phyloP scores from a whole-genome alignment of 1,140 invertebrate species.

The Penaeus indicus region DNA sequence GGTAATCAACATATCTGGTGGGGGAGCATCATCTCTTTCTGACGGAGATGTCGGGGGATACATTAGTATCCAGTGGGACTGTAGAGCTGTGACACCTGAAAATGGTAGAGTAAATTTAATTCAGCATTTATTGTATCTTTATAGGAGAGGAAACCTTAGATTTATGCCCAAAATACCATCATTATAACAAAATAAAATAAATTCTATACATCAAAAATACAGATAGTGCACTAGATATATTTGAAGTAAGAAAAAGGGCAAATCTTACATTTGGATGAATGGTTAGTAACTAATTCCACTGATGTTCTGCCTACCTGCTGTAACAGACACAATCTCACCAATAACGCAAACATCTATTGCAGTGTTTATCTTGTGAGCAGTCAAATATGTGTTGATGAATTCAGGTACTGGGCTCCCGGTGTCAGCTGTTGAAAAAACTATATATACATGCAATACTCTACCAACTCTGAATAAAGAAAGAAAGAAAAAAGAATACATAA shows the following conservation, averaged over 20 bases:
- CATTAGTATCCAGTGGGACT: constrained; percentile 97
- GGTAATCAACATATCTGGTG: constrained; percentile 91
- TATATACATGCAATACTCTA: constrained; percentile 82
- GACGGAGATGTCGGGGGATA: constrained; percentile 88
- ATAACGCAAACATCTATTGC: constrained; percentile 94
- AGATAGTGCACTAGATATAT: background rate
- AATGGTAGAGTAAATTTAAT: background rate
- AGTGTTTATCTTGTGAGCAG: constrained; percentile 89
- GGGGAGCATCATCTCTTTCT: constrained; percentile 88
- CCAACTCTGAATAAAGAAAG: constrained; percentile 53
- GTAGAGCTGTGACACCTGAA: constrained; percentile 83
- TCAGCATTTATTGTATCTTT: constrained; percentile 72
- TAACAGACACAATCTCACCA: constrained; percentile 87
- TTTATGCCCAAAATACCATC: constrained; percentile 43
- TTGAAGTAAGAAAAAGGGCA: background rate
- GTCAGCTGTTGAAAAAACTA: constrained; percentile 83
- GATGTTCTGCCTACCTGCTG: constrained; percentile 97
- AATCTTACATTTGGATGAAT: constrained; percentile 58
- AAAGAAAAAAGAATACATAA: constrained; percentile 72
- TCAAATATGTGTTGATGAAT: constrained; percentile 98
- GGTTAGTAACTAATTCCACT: constrained; percentile 81
- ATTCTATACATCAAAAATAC: background rate
- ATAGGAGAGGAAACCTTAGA: no score
- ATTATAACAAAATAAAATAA: background rate
- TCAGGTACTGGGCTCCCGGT: constrained; percentile 88